A percentile compares a stretch with the other conserved stretches of the same genome.
phyloP scores from a whole-genome alignment of 2,113 vertebrate species.

The Cercocebus atys region DNA sequence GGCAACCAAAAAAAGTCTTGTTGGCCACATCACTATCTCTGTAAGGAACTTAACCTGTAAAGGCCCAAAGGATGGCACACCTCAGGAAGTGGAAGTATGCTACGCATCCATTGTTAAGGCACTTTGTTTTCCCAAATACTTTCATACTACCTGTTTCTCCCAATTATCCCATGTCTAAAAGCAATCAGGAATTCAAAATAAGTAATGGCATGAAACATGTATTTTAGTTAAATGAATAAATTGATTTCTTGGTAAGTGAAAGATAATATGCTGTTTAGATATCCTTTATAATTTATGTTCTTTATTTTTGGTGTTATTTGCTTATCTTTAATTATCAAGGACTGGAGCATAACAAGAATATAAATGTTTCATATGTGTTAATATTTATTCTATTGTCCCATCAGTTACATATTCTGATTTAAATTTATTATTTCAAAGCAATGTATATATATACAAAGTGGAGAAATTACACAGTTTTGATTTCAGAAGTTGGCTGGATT shows the following conservation, averaged over 20 bases:
- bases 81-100: neutral
- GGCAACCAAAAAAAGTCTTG: neutral
- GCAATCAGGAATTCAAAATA: neutral
- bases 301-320: neutral
- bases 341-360: neutral
- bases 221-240: neutral
- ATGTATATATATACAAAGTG: neutral
- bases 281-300: neutral
- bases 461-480: neutral
- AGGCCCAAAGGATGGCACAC: neutral
- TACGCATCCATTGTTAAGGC: neutral
- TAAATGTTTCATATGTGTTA: neutral
- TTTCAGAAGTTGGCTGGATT: neutral
- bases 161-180: neutral
- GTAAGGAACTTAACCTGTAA: neutral
- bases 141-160: neutral
- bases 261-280: neutral
- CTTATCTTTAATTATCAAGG: neutral
- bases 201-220: neutral
- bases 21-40: neutral
- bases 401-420: neutral
- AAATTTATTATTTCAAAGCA: conserved; percentile 4
- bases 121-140: neutral
- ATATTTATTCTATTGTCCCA: neutral
- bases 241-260: neutral